Evolutionary conservation across 1,140 invertebrate genomes (phyloP), one percentile per base, ranked within the genome.

Genomic region (Oedothorax gibbosus): DNA sequence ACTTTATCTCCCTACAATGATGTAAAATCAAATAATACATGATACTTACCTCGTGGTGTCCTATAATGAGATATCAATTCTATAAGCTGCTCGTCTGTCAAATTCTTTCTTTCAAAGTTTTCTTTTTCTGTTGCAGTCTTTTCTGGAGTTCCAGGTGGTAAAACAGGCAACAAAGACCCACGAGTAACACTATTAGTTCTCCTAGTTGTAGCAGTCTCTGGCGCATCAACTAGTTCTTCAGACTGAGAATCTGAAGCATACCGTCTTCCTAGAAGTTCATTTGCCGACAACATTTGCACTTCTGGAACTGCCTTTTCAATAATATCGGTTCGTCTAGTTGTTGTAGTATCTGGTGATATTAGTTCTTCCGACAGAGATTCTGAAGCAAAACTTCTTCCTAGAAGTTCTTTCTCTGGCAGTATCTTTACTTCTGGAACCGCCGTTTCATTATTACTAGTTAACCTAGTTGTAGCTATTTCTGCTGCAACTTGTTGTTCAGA

Each of bases 31-130:
- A 35, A 35, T 14, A 60, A 60, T 60, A 60, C 12, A 60, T 60
- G n/a, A 60, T 60, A n/a, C 69, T 71, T 53, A 51, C 69, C 69
- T 71, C 69, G 49, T 18, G 69, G 15, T 20, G n/a, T 49, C n/a
- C 50, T 18, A 10, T 53, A 10, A 7, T 71, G 50, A 18, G 50
- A 21, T 12, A 71, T 71, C 9, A 53, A 53, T 71, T 71, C 69
- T 54, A 10, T 71, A 49, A 71, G 50, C n/a, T 71, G 49, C 2
- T 71, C 50, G n/a, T 50, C 69, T 2, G 69, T 71, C 6, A 18
- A 10, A 53, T 71, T 71, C 69, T 18, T 71, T 20, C 20, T 51
- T 51, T 51, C 50, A 11, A 12, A 4, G 9, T 10, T 71, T 15
- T 71, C 69, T 71, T 53, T n/a, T 35, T 35, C 35, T 4, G n/a